Evolutionary conservation across 2,797 vertebrate species (phyloP), one percentile per base, ranked within the genome.

Genomic region (Falco biarmicus): DNA sequence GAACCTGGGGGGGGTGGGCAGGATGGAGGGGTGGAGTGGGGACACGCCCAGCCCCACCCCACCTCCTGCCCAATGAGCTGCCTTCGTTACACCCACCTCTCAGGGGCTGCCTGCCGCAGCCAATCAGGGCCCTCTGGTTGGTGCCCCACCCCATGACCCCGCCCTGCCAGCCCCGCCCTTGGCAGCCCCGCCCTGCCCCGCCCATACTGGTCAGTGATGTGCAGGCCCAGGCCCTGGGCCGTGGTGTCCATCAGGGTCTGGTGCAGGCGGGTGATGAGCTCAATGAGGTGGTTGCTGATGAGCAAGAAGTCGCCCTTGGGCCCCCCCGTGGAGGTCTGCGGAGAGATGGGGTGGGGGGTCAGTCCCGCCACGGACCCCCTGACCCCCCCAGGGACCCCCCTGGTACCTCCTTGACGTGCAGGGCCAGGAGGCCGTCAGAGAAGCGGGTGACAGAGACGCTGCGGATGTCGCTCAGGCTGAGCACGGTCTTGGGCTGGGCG

Each of bases 391-490:
- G 15, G 34, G 45, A 14, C 11, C 25, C 45, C 16, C 59, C 24
- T 11, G 59, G 54, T 97, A 98, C 98, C 98, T 98, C 97, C 74
- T 57, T 97, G 84, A 98, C 88, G 84, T 98, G 98, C 77, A 98
- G 84, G 41, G 89, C 94, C 51, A 98, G 96, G 63, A 98, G 95
- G 24, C 98, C 98, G 1, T 98, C 98, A 2, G 93, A 97, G 90
- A 98, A 96, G 90, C 96, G 96, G 65, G 95, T 98, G 95, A 98
- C 97, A 0, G 98, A 98, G 80, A 98, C 84, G 1, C 96, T 45
- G 1, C 51, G 47, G 90, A 98, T 95, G 75, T 96, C 97, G 1
- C 95, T 47, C 89, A 98, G 82, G 39, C 80, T 97, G 74, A 98
- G 91, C 81, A 98, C 93, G 3, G 53, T 93, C 84, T 98, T 98